A percentile compares a stretch with the other conserved stretches of the same genome.
Evolutionary conservation across 1,140 invertebrate species (phyloP).

Genomic region (Laupala kohalensis): DNA sequence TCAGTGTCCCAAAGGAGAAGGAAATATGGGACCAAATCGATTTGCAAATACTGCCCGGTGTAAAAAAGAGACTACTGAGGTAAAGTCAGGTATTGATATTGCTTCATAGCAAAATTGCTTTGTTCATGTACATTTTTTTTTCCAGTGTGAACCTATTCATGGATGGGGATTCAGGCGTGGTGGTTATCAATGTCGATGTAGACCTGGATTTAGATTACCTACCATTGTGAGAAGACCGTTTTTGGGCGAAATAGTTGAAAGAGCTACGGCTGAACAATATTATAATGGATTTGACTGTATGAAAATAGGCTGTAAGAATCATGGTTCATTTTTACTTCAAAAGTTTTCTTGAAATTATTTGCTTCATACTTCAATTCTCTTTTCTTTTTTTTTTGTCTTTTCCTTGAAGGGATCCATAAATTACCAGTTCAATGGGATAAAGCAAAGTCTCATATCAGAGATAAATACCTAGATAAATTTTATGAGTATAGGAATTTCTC

Average conservation of each 20-base stretch:
- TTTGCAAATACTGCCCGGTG: conserved; percentile 85
- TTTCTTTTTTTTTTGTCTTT: conserved; percentile 11
- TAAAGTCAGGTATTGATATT: conserved; percentile 29
- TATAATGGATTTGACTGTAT: conserved; percentile 84
- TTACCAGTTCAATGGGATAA: conserved; percentile 64
- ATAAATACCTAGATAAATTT: conserved; percentile 58
- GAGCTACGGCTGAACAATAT: conserved; percentile 82
- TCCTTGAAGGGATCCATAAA: conserved; percentile 66
- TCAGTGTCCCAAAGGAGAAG: conserved; percentile 80
- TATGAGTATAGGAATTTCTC: conserved; percentile 57
- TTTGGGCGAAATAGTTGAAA: conserved; percentile 84
- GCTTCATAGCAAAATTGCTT: not conserved
- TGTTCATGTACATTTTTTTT: not conserved
- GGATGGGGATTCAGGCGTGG: conserved; percentile 91
- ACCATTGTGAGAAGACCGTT: conserved; percentile 75
- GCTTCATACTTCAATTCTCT: not conserved
- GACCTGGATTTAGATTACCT: conserved; percentile 77
- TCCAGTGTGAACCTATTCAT: conserved; percentile 86
- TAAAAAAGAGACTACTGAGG: conserved; percentile 86
- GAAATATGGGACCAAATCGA: conserved; percentile 77
- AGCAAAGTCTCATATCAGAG: conserved; percentile 47
- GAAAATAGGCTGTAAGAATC: conserved; percentile 74
- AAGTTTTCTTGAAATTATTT: not conserved
- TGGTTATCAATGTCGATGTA: conserved; percentile 90
- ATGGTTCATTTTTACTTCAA: not conserved